These are phyloP conservation scores for Fragum sueziense DNA, from an alignment of 2,888 invertebrate species.

Conservation along the genomic window DNA sequence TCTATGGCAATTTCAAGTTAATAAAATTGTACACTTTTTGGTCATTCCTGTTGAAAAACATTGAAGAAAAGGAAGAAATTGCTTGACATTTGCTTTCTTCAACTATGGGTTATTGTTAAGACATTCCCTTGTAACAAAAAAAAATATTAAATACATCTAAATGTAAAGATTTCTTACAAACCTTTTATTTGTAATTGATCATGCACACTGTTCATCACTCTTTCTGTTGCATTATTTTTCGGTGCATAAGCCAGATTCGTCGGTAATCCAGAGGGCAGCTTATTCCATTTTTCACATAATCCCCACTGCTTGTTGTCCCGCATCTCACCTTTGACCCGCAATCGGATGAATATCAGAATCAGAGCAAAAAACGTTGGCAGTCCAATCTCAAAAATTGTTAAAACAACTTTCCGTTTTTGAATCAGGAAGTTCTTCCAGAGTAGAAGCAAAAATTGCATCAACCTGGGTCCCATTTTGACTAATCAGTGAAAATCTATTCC, in stretches of 20 bases:
- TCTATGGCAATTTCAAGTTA: too few relatives aligned
- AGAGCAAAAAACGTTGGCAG: conserved; percentile 81
- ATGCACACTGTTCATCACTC: conserved; percentile 63
- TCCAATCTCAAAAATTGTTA: conserved; percentile 87
- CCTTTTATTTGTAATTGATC: not conserved
- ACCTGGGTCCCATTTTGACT: conserved; percentile 40
- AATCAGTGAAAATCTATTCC: too few relatives aligned
- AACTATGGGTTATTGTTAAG: too few relatives aligned
- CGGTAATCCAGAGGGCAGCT: conserved; percentile 20
- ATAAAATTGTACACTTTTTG: too few relatives aligned
- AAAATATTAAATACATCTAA: too few relatives aligned
- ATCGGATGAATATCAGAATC: conserved; percentile 88
- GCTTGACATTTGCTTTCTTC: too few relatives aligned
- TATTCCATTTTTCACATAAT: conserved; percentile 62
- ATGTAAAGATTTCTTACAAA: not conserved
- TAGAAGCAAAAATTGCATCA: conserved; percentile 86
- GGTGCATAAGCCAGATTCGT: conserved; percentile 69
- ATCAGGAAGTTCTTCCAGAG: conserved; percentile 93
- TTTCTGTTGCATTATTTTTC: conserved; percentile 51
- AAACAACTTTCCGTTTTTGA: conserved; percentile 88
- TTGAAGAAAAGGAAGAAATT: conserved; percentile 7
- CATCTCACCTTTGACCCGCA: conserved; percentile 86
- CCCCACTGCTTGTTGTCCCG: conserved; percentile 75
- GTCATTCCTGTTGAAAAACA: conserved; percentile 1
- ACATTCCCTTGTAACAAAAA: too few relatives aligned